A percentile compares a stretch with the other conserved stretches of the same genome.
phyloP scores from a whole-genome alignment of 2,113 vertebrate species.

The Meriones unguiculatus region DNA sequence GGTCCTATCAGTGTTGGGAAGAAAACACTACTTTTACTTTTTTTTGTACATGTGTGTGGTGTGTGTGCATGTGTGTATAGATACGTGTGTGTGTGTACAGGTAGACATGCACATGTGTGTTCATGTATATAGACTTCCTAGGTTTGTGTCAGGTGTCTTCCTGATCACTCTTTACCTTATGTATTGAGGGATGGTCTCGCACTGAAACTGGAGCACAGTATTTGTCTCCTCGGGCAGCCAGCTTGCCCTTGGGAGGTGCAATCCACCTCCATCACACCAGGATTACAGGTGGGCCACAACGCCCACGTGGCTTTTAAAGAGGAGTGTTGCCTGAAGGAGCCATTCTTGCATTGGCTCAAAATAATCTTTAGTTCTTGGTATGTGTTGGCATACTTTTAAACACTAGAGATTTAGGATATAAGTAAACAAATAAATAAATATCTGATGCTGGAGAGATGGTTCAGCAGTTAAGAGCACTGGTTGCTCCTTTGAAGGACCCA shows the following conservation, averaged over 20 bases:
- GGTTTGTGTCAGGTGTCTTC: not conserved
- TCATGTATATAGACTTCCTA: not conserved
- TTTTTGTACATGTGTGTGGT: not conserved
- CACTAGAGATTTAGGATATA: not conserved
- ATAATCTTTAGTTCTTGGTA: not conserved
- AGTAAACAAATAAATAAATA: not conserved
- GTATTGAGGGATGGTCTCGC: not conserved
- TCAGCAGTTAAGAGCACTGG: not conserved
- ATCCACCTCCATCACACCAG: not conserved
- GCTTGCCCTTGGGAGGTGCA: not conserved
- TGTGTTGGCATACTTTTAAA: not conserved
- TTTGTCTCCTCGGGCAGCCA: not conserved
- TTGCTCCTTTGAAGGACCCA: not conserved
- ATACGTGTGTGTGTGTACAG: no score
- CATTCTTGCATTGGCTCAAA: not conserved
- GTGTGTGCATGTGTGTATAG: not conserved
- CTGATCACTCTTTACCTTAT: not conserved
- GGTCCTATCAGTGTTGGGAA: not conserved
- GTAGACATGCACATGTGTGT: not conserved
- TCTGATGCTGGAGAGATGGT: not conserved
- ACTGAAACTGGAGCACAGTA: not conserved
- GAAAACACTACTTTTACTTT: not conserved
- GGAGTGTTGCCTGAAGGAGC: not conserved
- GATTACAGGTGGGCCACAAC: no score
- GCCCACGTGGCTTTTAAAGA: not conserved